Evolutionary conservation across 2,797 vertebrate species (phyloP).

Genomic region (Remorina albescens): DNA sequence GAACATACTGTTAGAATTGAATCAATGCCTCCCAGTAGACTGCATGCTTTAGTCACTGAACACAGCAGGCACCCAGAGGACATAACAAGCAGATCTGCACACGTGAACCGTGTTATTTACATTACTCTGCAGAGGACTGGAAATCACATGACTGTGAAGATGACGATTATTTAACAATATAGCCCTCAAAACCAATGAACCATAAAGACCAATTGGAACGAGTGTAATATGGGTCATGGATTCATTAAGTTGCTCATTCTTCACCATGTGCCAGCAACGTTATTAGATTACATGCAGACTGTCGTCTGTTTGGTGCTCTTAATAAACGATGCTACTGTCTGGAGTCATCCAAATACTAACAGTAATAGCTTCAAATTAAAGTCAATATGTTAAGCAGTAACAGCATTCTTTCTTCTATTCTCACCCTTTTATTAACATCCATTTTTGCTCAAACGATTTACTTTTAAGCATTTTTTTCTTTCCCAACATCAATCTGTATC

Average conservation of each 20-base stretch:
- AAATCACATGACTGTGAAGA: not conserved
- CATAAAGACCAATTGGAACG: slow-evolving; percentile 21
- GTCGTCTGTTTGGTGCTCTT: slow-evolving; percentile 19
- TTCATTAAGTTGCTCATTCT: slow-evolving; percentile 37
- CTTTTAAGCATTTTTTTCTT: not conserved
- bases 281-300: slow-evolving; percentile 33
- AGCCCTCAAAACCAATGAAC: slow-evolving; percentile 2
- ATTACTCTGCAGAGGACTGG: slow-evolving; percentile 1
- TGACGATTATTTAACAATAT: not conserved
- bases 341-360: slow-evolving; percentile 2
- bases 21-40: slow-evolving; percentile 60
- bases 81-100: slow-evolving; percentile 33
- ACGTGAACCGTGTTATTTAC: slow-evolving; percentile 3
- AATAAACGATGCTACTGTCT: slow-evolving; percentile 12
- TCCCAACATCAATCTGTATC: slow-evolving; percentile 2
- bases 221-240: slow-evolving; percentile 29
- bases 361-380: slow-evolving; percentile 8
- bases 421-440: not conserved
- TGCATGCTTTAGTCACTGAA: slow-evolving; percentile 46
- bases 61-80: slow-evolving; percentile 39
- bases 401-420: not conserved
- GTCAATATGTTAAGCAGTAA: not conserved
- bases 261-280: slow-evolving; percentile 15
- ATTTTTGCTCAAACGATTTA: slow-evolving; percentile 4
- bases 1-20: slow-evolving; percentile 58